Evolutionary conservation across 2,113 vertebrate species (phyloP).

Genomic region (Colius striatus): DNA sequence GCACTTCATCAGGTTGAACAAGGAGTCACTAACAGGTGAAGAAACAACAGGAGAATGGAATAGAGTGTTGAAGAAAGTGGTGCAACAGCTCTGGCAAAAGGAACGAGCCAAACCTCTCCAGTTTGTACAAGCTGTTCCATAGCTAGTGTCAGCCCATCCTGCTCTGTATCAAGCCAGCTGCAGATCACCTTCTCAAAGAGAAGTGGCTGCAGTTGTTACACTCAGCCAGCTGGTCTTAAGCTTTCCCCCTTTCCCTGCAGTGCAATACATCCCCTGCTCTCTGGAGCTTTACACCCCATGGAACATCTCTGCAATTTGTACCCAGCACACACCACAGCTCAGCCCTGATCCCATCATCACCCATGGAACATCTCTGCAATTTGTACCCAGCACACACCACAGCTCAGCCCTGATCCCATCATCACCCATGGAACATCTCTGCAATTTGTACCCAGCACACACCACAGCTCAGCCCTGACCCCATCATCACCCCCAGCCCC

Average conservation of each 20-base stretch:
- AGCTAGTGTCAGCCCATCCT: slow-evolving; percentile 24
- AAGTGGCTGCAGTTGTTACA: slow-evolving; percentile 59
- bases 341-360: slow-evolving; percentile 55
- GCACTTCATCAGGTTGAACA: background rate
- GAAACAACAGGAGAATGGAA: background rate
- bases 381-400: slow-evolving; percentile 8
- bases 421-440: slow-evolving; percentile 53
- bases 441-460: slow-evolving; percentile 41
- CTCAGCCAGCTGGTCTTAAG: slow-evolving; percentile 66
- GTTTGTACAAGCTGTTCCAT: slow-evolving; percentile 32
- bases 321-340: background rate
- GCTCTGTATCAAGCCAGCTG: slow-evolving; percentile 79
- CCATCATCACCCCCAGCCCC: slow-evolving; percentile 56
- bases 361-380: slow-evolving; percentile 38
- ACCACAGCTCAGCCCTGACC: slow-evolving; percentile 5
- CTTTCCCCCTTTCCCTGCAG: slow-evolving; percentile 58
- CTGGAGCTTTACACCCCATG: slow-evolving; percentile 30
- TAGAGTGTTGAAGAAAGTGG: background rate
- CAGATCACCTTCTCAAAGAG: slow-evolving; percentile 69
- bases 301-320: slow-evolving; percentile 48
- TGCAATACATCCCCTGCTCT: slow-evolving; percentile 36
- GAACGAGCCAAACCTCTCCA: background rate
- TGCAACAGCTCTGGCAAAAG: slow-evolving; percentile 12
- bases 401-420: slow-evolving; percentile 41
- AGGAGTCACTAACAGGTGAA: background rate